Conservation (phyloP, 2,888 invertebrate species). For the Mimumesa dahlbomi region DNA sequence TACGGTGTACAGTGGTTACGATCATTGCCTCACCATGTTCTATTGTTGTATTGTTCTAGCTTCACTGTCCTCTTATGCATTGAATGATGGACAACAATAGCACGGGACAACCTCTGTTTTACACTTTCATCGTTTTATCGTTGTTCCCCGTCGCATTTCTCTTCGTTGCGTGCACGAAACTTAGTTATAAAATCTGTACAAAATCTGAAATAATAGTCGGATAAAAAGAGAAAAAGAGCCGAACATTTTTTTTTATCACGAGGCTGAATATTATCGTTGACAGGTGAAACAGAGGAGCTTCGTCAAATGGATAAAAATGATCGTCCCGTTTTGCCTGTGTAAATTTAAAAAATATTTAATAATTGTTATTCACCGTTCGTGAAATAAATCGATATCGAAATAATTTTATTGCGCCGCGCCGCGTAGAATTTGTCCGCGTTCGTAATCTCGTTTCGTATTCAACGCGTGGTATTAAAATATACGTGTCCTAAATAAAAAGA, state of each 20-base stretch:
- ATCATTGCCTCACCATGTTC: constrained; percentile 35
- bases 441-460: no score
- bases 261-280: no score
- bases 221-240: background rate
- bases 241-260: constrained; percentile 15
- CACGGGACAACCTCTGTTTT: constrained; percentile 18
- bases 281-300: no score
- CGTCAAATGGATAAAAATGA: no score
- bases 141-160: constrained; percentile 14
- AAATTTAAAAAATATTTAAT: background rate
- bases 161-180: constrained; percentile 6
- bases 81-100: constrained; percentile 34
- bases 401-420: no score
- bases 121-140: constrained; percentile 19
- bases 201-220: background rate
- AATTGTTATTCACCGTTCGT: no score
- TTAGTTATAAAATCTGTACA: background rate
- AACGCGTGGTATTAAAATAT: constrained; percentile 49
- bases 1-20: constrained; percentile 14
- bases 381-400: no score
- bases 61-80: constrained; percentile 36
- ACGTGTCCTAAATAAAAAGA: constrained; percentile 48
- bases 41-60: constrained; percentile 36
- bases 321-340: no score
- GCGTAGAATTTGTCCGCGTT: no score